Percentiles rank a stretch among this genome's conserved stretches.
phyloP scores from a whole-genome alignment of 2,113 vertebrate genomes.

The Myrmecophaga tridactyla region DNA sequence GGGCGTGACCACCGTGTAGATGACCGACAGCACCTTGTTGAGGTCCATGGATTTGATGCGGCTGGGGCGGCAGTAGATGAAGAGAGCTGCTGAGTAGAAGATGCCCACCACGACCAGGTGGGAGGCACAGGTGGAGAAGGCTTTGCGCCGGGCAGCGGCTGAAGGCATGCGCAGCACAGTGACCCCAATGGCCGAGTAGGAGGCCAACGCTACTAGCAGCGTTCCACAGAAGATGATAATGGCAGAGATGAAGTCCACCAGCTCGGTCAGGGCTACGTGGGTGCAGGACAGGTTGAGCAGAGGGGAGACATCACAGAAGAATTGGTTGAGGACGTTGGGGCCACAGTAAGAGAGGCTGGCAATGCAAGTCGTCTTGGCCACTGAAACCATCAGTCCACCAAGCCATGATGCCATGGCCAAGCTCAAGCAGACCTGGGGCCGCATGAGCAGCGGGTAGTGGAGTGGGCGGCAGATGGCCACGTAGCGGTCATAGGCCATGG shows the following conservation, averaged over 20 bases:
- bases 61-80: conserved; percentile 26
- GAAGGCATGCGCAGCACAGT: not conserved
- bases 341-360: conserved; percentile 46
- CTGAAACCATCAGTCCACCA: not conserved
- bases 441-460: conserved; percentile 30
- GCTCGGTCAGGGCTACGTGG: not conserved
- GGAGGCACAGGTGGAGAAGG: conserved; percentile 5
- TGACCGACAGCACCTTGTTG: conserved; percentile 45
- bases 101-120: conserved; percentile 45
- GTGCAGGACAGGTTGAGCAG: conserved; percentile 46
- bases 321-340: not conserved
- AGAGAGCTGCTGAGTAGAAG: conserved; percentile 31
- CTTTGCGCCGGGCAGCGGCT: not conserved
- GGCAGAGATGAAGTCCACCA: conserved; percentile 62
- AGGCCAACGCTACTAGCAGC: conserved; percentile 68
- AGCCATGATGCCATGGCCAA: conserved; percentile 11
- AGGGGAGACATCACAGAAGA: conserved; percentile 46
- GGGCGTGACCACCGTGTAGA: conserved; percentile 21
- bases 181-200: conserved; percentile 7
- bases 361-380: not conserved
- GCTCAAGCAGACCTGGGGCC: not conserved
- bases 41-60: not conserved
- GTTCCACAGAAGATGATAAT: conserved; percentile 69
- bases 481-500: conserved; percentile 48
- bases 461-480: not conserved